Evolutionary conservation across 2,113 vertebrate genomes (phyloP), one percentile per base, ranked within the genome.

Genomic region (Crypturellus undulatus): DNA sequence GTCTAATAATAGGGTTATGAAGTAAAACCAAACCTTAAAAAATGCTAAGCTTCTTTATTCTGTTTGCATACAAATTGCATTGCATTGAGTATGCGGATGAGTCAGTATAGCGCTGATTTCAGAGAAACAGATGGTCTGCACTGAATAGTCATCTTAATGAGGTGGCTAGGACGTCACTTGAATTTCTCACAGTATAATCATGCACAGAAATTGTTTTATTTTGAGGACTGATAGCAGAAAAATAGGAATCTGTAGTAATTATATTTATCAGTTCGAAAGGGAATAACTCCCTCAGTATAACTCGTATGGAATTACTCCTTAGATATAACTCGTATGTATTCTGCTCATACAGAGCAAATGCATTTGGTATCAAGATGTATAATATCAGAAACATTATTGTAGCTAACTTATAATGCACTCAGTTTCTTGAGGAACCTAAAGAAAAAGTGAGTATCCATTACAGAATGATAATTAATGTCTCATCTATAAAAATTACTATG

Each of bases 111-210:
- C 43, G 69, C 32, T 59, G 51, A 84, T 96, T 96, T 97, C 69
- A 94, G 52, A 82, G 80, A 43, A 77, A 90, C 83, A 91, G 92
- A 95, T 97, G 88, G 88, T 95, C 97, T 95, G 80, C 91, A 68
- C 84, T 89, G 90, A 96, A 86, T 95, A 89, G 86, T 97, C 72
- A 69, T 93, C 75, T 93, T 97, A 96, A 97, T 97, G 92, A 97
- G 91, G 93, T 89, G 81, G 91, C 70, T 47, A 75, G 73, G 40
- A 79, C 91, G 77, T 91, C 84, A 78, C 63, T 96, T 69, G 70
- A 91, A 85, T 87, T 94, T 52, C 67, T 96, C 43, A 56, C 43
- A 84, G 78, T 78, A 21, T 73, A 78, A 62, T 84, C 20, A 69
- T 56, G 60, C 67, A 76, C 40, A 86, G 59, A 86, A 49, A 6